A percentile compares a stretch with the other conserved stretches of the same genome.
Evolutionary conservation across 1,140 invertebrate species (phyloP).

Genomic region (Apolygus lucorum): DNA sequence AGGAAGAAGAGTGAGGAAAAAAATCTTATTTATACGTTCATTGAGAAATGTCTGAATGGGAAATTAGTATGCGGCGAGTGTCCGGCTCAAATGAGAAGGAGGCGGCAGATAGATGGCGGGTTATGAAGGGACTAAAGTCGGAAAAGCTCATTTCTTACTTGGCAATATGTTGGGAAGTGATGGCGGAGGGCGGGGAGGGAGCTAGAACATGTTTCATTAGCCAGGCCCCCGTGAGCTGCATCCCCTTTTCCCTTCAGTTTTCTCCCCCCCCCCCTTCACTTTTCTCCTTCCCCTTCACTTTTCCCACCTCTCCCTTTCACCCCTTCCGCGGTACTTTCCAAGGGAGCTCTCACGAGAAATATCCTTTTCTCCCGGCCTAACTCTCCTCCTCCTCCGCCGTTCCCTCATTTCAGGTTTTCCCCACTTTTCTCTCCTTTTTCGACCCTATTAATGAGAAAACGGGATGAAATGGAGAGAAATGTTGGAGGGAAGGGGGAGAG

Average conservation of each 20-base stretch:
- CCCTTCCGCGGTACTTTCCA: too few species aligned
- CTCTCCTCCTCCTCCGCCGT: not conserved
- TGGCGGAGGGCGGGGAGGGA: not conserved
- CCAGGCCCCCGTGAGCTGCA: conserved; percentile 7
- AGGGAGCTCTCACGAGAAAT: too few species aligned
- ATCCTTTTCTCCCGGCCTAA: not conserved
- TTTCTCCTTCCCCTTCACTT: not conserved
- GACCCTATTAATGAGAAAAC: not conserved
- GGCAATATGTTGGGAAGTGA: not conserved
- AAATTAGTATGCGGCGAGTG: conserved; percentile 11
- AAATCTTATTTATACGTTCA: conserved; percentile 2
- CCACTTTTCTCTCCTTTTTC: not conserved
- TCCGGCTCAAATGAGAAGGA: conserved; percentile 7
- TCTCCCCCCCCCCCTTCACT: not conserved
- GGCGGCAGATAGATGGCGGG: conserved; percentile 9
- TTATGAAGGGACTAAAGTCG: conserved; percentile 15
- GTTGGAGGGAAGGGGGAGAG: too few species aligned
- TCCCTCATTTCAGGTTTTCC: not conserved
- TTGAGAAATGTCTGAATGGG: conserved; percentile 4
- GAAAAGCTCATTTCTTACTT: conserved; percentile 15
- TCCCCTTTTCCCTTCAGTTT: not conserved
- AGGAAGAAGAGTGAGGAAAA: too few species aligned
- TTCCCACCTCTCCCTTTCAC: not conserved
- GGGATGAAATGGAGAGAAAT: not conserved
- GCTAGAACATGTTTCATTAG: conserved; percentile 7